Evolutionary conservation across 2,113 vertebrate genomes (phyloP), one percentile per base, ranked within the genome.

Genomic region (Acrocephalus arundinaceus): DNA sequence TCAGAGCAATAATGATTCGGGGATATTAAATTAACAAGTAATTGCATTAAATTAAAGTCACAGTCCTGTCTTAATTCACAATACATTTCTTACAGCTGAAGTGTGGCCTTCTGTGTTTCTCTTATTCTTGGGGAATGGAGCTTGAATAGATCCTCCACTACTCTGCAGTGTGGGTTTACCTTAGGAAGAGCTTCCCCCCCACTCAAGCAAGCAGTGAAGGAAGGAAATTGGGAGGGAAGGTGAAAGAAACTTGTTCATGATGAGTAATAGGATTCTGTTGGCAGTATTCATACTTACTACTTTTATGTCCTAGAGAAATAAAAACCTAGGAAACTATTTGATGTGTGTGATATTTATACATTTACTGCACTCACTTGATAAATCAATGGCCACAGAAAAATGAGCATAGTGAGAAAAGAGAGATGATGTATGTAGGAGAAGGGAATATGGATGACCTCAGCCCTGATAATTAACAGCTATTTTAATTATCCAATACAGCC

Each of bases 21-120:
- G 54, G 76, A 52, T 95, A 83, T 95, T 97, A 77, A 76, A 94
- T 95, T 90, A 83, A 67, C 83, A 46, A 85, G 41, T 90, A 87
- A 33, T 67, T 87, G 49, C 48, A 87, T 93, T 95, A 95, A 90
- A 93, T 91, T 90, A 45, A 82, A 67, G 58, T 80, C 54, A 22
- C 68, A 61, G 25, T 82, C 87, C 24, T 73, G 67, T 70, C 43
- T 89, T 49, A 81, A 80, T 62, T 88, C 55, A 48, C 48, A 57
- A 28, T 48, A 14, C 22, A 58, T 68, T 77, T 41, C 48, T 30
- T 87, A 55, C 2, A 89, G 71, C 52, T 88, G 43, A 59, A 83
- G 22, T 31, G 15, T 54, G 46, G 58, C 7, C 27, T 91, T 43
- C 35, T 61, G 16, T 66, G 46, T 37, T 85, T 87, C 48, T 55